Conservation (phyloP, 2,888 invertebrate species). For the Mamestra brassicae region DNA sequence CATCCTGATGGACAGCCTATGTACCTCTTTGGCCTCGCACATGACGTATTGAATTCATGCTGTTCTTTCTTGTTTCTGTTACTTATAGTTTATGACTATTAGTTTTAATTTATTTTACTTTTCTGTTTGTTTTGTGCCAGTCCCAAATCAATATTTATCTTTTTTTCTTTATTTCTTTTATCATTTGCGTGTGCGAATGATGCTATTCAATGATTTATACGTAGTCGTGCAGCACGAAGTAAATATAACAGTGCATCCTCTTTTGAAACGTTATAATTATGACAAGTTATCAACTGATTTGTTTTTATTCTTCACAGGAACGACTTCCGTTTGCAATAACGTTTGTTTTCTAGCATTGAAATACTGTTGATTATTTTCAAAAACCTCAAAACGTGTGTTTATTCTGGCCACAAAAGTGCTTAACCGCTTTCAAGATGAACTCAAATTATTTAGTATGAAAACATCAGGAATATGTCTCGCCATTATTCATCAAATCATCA, state of each 20-base stretch:
- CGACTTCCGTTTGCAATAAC: neutral
- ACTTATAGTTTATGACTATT: no score
- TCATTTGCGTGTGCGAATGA: neutral
- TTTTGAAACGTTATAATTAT: neutral
- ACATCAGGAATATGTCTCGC: conserved; percentile 36
- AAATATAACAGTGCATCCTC: neutral
- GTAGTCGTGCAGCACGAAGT: neutral
- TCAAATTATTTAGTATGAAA: conserved; percentile 33
- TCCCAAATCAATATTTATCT: no score
- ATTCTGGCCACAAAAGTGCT: conserved; percentile 36
- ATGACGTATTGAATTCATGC: no score
- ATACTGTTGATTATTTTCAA: conserved; percentile 7
- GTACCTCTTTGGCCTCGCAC: no score
- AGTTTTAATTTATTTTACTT: no score
- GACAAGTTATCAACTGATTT: neutral
- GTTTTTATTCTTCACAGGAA: neutral
- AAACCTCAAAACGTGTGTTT: conserved; percentile 38
- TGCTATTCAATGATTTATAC: neutral
- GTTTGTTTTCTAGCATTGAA: neutral
- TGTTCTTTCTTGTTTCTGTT: no score
- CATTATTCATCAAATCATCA: conserved; percentile 56
- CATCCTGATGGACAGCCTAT: neutral
- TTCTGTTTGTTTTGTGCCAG: no score
- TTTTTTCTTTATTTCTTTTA: no score
- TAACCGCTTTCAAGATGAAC: conserved; percentile 27